Base-by-base conservation (phyloP, 1,140 invertebrate species). In the Saxidomus purpurata region DNA sequence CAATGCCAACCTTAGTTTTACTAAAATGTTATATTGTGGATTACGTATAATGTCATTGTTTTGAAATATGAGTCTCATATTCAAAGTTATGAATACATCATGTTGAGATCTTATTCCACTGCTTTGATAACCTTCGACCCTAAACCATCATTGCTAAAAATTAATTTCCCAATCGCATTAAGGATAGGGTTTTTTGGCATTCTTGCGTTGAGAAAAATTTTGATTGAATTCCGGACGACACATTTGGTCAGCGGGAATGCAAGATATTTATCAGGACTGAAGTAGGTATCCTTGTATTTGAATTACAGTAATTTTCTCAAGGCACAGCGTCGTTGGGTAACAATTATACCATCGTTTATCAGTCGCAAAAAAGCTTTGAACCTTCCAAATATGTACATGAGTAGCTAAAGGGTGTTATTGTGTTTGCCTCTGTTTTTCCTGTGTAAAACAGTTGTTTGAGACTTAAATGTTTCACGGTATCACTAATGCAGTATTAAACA, bases 271-370 rank as follows among this genome's bases (percentile, higher is more conserved):
- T 79, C 76, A 25, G 28, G 8, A 3, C 6, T 59, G 76, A 36
- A 79, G 71, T 47, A 49, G 38, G 71, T 55, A 38, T 55, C 11
- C 38, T 15, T 55, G 49, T 79, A 47, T 79, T 55, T 31, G 28
- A 79, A 52, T 52, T 28, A 31, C 4, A 38, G 76, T 38, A 22
- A 79, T 55, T 79, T 77, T 47, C 15, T 11, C 34, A 52, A 34
- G 25, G 22, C 47, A n/a, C 55, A 52, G 36, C 76, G 4, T n/a
- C 31, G 28, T 55, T 59, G 4, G 8, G 76, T 79, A 15, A 52
- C 76, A 55, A 79, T 79, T 79, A 55, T 19, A 55, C 22, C 4
- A 31, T 79, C 47, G 25, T 79, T 79, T 79, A 52, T 79, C 76
- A 52, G 76, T 79, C 31, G 15, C 13, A 11, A 71, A 36, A 36